Evolutionary conservation across 2,888 invertebrate species (phyloP), one percentile per base, ranked within the genome.

Genomic region (Lycaena phlaeas): DNA sequence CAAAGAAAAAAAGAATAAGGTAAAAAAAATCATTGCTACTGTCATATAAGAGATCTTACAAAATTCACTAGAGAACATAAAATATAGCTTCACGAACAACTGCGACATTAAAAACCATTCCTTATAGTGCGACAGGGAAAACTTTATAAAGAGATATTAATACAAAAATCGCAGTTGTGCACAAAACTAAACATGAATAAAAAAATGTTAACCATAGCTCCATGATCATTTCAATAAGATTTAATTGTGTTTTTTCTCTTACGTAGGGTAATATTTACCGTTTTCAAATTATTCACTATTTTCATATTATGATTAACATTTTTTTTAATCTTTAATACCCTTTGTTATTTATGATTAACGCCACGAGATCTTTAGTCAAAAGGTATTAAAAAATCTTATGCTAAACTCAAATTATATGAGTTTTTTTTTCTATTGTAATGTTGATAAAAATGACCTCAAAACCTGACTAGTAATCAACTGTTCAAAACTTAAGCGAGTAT

Each of bases 291-390:
- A n/a, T n/a, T n/a, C n/a, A n/a, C n/a, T n/a, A n/a, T n/a, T n/a
- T n/a, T n/a, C n/a, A n/a, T n/a, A n/a, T 3, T 11, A 34, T 22
- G 34, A 34, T 34, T 34, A 34, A 18, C 34, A 34, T 22, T 18
- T 34, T 34, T n/a, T 18, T 18, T 15, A 30, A 15, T n/a, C 28
- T 72, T 63, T 53, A 67, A 72, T 62, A 70, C 60, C 63, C 57
- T 53, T 58, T 54, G 57, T 52, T 51, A 42, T 48, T 31, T 36
- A n/a, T 28, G 39, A 36, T 44, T 48, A 34, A 46, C 39, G 43
- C 38, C 29, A 38, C 43, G 55, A 52, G 53, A 54, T 54, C 55
- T 45, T 46, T 31, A 49, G 31, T 9, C 56, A 58, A 52, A 54
- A 61, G 60, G 58, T 62, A 67, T 61, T 53, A 60, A 63, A 71